These are phyloP conservation scores for Apostichopus californicus DNA, from an alignment of 35 echinoderm and acorn worm species.

Conservation along the genomic window DNA sequence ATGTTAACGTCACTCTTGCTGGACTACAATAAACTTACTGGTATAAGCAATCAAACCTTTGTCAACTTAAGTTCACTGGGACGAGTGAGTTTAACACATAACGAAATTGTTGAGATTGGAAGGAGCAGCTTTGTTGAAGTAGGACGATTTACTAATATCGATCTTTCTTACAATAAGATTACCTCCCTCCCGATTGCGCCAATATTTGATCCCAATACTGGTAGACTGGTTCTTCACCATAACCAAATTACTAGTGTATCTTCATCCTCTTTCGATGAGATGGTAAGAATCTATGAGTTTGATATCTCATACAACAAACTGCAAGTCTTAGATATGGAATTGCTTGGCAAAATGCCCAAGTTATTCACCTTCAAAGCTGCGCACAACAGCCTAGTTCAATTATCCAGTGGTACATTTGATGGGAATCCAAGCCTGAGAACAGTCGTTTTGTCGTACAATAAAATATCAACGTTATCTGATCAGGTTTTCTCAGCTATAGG, in stretches of 20 bases:
- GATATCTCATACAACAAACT: slow-evolving; percentile 20
- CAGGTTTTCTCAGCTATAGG: neutral
- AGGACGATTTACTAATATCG: neutral
- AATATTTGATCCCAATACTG: neutral
- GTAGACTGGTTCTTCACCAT: neutral
- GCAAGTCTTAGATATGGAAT: neutral
- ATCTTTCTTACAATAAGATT: slow-evolving; percentile 22
- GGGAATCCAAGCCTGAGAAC: neutral
- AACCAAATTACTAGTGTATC: neutral
- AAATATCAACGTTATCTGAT: neutral
- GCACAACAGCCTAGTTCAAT: neutral
- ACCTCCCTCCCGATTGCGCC: neutral
- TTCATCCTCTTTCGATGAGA: slow-evolving; percentile 1
- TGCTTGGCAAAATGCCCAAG: slow-evolving; percentile 34
- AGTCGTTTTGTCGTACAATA: slow-evolving; percentile 40
- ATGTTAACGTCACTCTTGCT: neutral
- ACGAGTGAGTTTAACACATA: neutral
- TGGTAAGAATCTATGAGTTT: slow-evolving; percentile 1
- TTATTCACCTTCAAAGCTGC: neutral
- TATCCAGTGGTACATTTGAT: neutral
- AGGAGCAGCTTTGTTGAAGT: neutral
- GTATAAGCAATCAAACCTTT: neutral
- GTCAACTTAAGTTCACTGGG: neutral
- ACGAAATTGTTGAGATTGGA: slow-evolving; percentile 18
- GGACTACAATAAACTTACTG: neutral